Evolutionary conservation across 2,888 invertebrate genomes (phyloP).

Genomic region (Portevinia maculata): DNA sequence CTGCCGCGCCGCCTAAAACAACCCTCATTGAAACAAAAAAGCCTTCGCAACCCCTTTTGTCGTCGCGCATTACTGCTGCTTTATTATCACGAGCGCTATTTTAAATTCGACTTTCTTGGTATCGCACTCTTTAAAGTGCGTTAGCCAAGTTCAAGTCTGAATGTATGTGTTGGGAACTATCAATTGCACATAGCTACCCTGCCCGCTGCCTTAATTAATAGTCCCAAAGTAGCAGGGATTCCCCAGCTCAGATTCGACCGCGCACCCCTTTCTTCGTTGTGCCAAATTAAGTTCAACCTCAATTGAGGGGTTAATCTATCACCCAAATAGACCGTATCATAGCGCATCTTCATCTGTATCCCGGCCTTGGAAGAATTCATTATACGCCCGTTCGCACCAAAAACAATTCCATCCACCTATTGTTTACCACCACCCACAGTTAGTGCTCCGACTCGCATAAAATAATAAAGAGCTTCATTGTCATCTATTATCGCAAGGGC

Average conservation of each 20-base stretch:
- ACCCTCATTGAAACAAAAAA: constrained; percentile 60
- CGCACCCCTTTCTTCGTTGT: constrained; percentile 76
- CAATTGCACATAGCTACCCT: constrained; percentile 33
- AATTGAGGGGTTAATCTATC: constrained; percentile 83
- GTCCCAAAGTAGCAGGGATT: constrained; percentile 63
- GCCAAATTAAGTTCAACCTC: constrained; percentile 83
- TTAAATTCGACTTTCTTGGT: constrained; percentile 58
- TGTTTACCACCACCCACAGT: constrained; percentile 55
- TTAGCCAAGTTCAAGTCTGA: constrained; percentile 41
- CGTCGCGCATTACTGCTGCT: constrained; percentile 74
- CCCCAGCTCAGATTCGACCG: constrained; percentile 43
- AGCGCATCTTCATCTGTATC: constrained; percentile 66
- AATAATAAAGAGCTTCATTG: constrained; percentile 74
- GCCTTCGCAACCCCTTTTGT: constrained; percentile 67
- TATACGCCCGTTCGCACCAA: constrained; percentile 55
- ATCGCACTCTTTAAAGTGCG: constrained; percentile 67
- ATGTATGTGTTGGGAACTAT: constrained; percentile 37
- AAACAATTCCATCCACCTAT: constrained; percentile 59
- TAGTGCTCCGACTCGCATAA: constrained; percentile 64
- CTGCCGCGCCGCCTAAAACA: constrained; percentile 44
- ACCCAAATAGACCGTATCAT: constrained; percentile 76
- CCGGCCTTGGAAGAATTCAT: constrained; percentile 54
- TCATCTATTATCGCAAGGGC: constrained; percentile 71
- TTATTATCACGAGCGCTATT: constrained; percentile 68
- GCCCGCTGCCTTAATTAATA: constrained; percentile 67